These are phyloP conservation scores for Apis cerana DNA, from an alignment of 1,140 invertebrate genomes.

Conservation along the genomic window DNA sequence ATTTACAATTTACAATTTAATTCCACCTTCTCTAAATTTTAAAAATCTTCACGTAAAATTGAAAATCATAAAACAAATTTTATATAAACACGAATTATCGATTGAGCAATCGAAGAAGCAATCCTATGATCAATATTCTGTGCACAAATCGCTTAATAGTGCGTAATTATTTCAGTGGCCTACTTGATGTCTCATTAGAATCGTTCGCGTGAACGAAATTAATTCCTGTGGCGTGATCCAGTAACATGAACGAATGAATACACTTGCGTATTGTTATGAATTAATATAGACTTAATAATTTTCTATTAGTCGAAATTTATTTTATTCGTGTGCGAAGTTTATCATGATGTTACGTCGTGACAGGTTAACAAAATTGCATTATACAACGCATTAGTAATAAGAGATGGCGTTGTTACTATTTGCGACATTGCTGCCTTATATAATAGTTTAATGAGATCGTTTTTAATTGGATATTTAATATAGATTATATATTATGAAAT, in stretches of 20 bases:
- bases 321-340: neutral
- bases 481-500: neutral
- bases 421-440: neutral
- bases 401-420: neutral
- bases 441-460: neutral
- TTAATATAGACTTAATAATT: neutral
- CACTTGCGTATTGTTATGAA: neutral
- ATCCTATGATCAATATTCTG: slow-evolving; percentile 30
- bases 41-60: too few species aligned
- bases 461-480: neutral
- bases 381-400: neutral
- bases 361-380: neutral
- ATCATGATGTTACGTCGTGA: too few species aligned
- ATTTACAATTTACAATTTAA: too few species aligned
- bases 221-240: neutral
- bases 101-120: slow-evolving; percentile 15
- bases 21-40: too few species aligned
- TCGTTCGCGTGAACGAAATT: neutral
- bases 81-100: neutral
- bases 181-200: slow-evolving; percentile 36
- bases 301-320: neutral
- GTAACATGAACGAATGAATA: neutral
- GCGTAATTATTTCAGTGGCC: slow-evolving; percentile 53
- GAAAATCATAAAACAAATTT: too few species aligned
- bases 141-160: slow-evolving; percentile 39